These are phyloP conservation scores for Zaprionus inermis DNA, from an alignment of 1,140 invertebrate species.

Conservation along the genomic window DNA sequence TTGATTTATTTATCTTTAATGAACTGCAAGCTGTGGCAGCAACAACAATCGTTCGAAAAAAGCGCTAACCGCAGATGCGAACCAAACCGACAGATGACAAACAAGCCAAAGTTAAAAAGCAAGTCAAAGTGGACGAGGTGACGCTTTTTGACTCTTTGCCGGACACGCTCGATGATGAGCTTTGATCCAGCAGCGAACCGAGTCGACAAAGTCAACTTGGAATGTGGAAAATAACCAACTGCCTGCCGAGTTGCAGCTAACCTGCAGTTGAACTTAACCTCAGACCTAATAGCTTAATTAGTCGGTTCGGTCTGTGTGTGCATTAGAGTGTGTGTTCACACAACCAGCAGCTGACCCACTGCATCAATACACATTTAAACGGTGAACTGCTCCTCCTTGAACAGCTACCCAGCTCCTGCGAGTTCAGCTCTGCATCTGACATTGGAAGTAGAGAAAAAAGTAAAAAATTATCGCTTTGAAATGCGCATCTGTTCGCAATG, in stretches of 20 bases:
- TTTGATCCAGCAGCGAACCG: slow-evolving; percentile 12
- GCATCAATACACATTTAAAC: slow-evolving; percentile 56
- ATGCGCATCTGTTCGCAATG: slow-evolving; percentile 31
- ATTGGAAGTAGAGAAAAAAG: slow-evolving; percentile 14
- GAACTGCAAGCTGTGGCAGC: slow-evolving; percentile 26
- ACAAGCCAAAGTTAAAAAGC: slow-evolving; percentile 33
- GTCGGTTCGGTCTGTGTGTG: slow-evolving; percentile 41
- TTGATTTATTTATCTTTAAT: slow-evolving; percentile 60
- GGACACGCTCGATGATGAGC: slow-evolving; percentile 28
- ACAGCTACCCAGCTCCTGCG: too few species aligned
- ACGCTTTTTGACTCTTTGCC: slow-evolving; percentile 32
- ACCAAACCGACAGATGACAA: slow-evolving; percentile 38
- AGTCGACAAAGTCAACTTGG: slow-evolving; percentile 35
- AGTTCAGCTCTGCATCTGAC: slow-evolving; percentile 1
- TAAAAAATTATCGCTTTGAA: slow-evolving; percentile 41
- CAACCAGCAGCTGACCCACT: slow-evolving; percentile 37
- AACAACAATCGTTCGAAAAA: slow-evolving; percentile 15
- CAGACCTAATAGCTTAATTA: slow-evolving; percentile 61
- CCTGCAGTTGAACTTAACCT: slow-evolving; percentile 48
- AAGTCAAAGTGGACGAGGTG: slow-evolving; percentile 1
- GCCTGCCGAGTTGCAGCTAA: slow-evolving; percentile 12
- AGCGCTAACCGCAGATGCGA: slow-evolving; percentile 17
- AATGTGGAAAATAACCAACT: not conserved
- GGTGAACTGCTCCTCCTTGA: slow-evolving; percentile 11
- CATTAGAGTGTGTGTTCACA: slow-evolving; percentile 9